phyloP scores from a whole-genome alignment of 2,797 vertebrate species.

The Rallus crepitans region DNA sequence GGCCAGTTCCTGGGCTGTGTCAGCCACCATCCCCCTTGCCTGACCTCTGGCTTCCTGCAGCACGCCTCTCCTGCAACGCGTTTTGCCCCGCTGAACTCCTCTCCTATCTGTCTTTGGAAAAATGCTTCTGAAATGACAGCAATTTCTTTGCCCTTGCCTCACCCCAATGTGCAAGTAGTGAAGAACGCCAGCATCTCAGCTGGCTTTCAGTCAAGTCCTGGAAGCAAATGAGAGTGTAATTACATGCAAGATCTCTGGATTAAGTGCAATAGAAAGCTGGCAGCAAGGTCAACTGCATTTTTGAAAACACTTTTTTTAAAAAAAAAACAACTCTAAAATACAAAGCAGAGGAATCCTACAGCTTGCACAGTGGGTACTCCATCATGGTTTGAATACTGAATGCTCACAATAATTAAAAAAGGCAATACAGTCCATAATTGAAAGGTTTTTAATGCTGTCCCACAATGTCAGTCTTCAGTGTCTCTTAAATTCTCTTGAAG shows the following conservation, averaged over 20 bases:
- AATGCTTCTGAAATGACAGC: neutral
- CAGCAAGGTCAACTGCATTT: neutral
- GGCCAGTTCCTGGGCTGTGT: neutral
- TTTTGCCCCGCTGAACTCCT: neutral
- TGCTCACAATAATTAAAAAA: neutral
- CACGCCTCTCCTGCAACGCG: accelerated
- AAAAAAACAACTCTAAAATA: neutral
- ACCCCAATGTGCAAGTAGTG: neutral
- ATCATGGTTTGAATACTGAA: neutral
- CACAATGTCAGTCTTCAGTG: neutral
- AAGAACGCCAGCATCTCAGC: neutral
- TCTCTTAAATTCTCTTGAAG: neutral
- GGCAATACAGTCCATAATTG: neutral
- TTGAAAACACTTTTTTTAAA: neutral
- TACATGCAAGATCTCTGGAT: neutral
- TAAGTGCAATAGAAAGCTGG: neutral
- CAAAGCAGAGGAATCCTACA: neutral
- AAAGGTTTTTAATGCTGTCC: neutral
- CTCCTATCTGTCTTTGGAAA: neutral
- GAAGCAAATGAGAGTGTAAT: neutral
- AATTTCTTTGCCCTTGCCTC: neutral
- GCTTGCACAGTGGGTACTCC: neutral
- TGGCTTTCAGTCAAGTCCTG: neutral
- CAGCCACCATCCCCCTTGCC: neutral
- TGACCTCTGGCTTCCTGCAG: neutral